Percentiles rank a stretch among this genome's conserved stretches.
phyloP scores from a whole-genome alignment of 2,797 vertebrate genomes.

The Carduelis carduelis region DNA sequence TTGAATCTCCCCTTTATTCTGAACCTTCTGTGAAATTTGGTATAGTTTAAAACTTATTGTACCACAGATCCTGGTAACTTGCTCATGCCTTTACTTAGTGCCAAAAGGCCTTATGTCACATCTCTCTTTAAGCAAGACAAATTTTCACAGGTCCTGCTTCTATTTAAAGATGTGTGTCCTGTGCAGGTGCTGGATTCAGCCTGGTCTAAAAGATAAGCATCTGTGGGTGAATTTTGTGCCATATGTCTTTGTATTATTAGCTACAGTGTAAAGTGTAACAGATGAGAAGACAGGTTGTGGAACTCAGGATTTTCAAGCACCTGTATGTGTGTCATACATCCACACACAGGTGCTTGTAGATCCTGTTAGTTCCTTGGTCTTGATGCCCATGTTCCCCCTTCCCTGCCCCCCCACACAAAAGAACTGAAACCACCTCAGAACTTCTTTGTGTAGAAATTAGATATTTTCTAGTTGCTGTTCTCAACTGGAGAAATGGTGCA shows the following conservation, averaged over 20 bases:
- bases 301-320: neutral
- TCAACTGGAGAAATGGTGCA: neutral
- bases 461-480: neutral
- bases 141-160: neutral
- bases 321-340: neutral
- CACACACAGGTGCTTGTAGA: rapidly evolving
- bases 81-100: constrained; percentile 68
- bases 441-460: neutral
- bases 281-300: neutral
- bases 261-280: neutral
- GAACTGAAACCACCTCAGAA: constrained; percentile 15
- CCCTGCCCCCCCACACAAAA: neutral
- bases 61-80: constrained; percentile 24
- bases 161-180: neutral
- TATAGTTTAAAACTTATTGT: neutral
- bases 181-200: constrained; percentile 17
- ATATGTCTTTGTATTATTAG: constrained; percentile 49
- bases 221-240: constrained; percentile 67
- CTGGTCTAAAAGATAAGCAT: constrained; percentile 4
- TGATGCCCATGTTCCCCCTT: neutral
- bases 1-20: neutral
- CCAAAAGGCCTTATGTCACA: constrained; percentile 74
- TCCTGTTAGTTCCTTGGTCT: neutral
- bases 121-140: constrained; percentile 31
- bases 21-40: neutral